Conservation (phyloP, 1,140 invertebrate species). For the Cyclargus thomasi region DNA sequence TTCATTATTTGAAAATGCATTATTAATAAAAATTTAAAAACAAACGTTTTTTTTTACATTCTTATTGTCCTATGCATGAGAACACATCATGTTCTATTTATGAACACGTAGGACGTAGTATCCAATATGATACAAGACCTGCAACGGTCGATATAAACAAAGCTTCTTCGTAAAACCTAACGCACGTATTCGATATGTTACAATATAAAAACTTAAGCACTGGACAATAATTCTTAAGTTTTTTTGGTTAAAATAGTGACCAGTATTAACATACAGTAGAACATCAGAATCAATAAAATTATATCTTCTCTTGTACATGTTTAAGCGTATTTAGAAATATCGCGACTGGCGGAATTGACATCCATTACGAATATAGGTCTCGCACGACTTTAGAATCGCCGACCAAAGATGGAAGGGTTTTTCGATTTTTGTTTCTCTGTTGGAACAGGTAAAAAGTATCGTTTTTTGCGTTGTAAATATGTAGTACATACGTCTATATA, state of each 20-base stretch:
- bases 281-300: constrained; percentile 19
- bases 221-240: constrained; percentile 21
- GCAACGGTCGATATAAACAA: constrained; percentile 3
- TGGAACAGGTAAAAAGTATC: no score
- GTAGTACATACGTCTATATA: no score
- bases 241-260: constrained; percentile 20
- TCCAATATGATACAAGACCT: neutral
- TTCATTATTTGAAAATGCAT: constrained; percentile 28
- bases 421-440: no score
- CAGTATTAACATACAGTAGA: constrained; percentile 19
- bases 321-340: constrained; percentile 31
- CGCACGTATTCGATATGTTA: constrained; percentile 23
- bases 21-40: constrained; percentile 18
- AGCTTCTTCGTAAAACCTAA: constrained; percentile 12
- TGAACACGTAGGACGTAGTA: constrained; percentile 10
- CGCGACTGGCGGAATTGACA: constrained; percentile 10
- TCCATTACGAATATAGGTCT: neutral
- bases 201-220: constrained; percentile 20
- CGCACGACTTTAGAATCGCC: no score
- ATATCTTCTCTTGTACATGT: constrained; percentile 28
- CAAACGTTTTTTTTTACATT: constrained; percentile 13
- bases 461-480: no score
- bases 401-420: no score
- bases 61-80: constrained; percentile 12
- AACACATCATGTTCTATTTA: neutral